Evolutionary conservation across 1,140 invertebrate genomes (phyloP), one percentile per base, ranked within the genome.

Genomic region (Subanguina moxae): DNA sequence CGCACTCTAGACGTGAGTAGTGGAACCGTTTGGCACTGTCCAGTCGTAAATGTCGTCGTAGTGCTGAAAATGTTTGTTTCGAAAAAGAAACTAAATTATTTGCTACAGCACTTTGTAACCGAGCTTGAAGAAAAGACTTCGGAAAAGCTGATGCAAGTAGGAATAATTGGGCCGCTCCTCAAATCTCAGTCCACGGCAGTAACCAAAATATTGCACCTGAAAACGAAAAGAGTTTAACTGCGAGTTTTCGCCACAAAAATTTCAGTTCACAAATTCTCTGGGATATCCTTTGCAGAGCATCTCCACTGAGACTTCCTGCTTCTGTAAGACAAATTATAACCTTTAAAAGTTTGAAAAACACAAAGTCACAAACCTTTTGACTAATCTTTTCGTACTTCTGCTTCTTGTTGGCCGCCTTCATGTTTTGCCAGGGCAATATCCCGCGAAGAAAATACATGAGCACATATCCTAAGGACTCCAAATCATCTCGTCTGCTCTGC

Each of bases 371-470:
- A 30, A 73, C 75, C 74, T 94, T 94, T 84, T 94, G 92, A 84
- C 91, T 93, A 80, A 95, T 95, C 84, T 93, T 91, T 84, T 95
- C 92, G 84, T 95, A 95, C 81, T 95, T 95, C 83, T 95, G 92
- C 84, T 93, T 93, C 85, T 95, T 95, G 15, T 90, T 94, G 61
- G 90, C 91, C 66, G 92, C 93, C 84, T 94, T 91, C 28, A 86
- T 82, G 64, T 77, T 69, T 72, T 78, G 76, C 76, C 76, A 78
- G 25, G 93, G 93, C 78, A 96, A 85, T 65, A 89, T 90, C 61
- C 92, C 92, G 74, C 91, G 87, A 85, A 88, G 87, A 84, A 95
- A 95, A 86, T 95, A 95, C 92, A 95, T 94, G 78, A 95, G 88
- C 71, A 95, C 92, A 84, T 95, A 96, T 0, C 68, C 68, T 9